Percentiles rank a stretch among this genome's conserved stretches.
Evolutionary conservation across 2,888 invertebrate species (phyloP).

Genomic region (Tipula unca): DNA sequence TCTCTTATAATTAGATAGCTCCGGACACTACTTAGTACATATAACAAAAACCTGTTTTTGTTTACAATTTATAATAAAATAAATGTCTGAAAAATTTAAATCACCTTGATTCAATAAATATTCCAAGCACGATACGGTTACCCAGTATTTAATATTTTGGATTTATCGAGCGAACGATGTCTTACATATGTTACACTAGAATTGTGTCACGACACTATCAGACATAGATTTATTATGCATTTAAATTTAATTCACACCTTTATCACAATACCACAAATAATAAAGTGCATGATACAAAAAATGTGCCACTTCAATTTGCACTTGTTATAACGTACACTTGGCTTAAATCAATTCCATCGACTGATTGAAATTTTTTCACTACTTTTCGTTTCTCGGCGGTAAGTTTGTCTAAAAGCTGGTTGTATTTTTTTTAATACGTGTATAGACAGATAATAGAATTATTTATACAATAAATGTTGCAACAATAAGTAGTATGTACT

Average conservation of each 20-base stretch:
- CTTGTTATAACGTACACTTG: not conserved
- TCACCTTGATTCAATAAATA: not conserved
- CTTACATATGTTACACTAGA: not conserved
- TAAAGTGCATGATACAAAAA: not conserved
- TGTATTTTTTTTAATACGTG: not conserved
- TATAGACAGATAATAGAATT: not conserved
- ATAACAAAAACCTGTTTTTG: too few relatives aligned
- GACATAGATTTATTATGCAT: not conserved
- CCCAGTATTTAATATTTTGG: not conserved
- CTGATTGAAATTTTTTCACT: not conserved
- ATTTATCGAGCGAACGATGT: not conserved
- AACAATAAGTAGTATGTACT: not conserved
- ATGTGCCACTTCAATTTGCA: not conserved
- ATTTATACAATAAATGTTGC: not conserved
- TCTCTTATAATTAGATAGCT: too few relatives aligned
- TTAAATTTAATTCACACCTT: not conserved
- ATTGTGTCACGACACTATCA: not conserved
- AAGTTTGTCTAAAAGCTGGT: not conserved
- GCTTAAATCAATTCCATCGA: not conserved
- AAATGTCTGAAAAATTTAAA: too few relatives aligned
- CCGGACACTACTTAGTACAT: too few relatives aligned
- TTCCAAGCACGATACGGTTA: not conserved
- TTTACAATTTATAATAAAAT: too few relatives aligned
- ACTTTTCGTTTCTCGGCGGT: too few relatives aligned
- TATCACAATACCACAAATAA: not conserved